phyloP scores from a whole-genome alignment of 2,888 invertebrate genomes.

The Deladenus siricidicola region DNA sequence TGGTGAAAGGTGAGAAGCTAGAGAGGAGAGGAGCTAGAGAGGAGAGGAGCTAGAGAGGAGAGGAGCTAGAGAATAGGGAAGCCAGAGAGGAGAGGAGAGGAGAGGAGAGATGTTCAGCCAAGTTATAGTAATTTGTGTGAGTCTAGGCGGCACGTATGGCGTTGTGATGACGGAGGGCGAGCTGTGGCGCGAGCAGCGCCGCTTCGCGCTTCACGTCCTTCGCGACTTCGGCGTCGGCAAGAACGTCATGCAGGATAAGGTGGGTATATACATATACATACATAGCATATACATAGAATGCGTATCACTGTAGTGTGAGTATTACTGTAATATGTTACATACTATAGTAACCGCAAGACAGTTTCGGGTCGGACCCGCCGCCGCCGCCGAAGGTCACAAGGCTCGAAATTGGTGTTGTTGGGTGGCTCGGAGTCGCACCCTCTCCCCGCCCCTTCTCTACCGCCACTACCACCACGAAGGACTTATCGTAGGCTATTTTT shows the following conservation, averaged over 20 bases:
- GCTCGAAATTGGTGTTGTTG: too few species aligned
- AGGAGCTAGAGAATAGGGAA: neutral
- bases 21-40: too few species aligned
- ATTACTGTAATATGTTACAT: too few species aligned
- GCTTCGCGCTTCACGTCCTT: conserved; percentile 8
- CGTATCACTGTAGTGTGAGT: too few species aligned
- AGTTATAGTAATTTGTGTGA: neutral
- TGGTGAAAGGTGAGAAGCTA: conserved; percentile 1
- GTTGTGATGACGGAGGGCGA: conserved; percentile 5
- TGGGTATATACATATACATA: too few species aligned
- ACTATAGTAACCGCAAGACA: too few species aligned
- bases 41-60: neutral
- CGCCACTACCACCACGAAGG: too few species aligned
- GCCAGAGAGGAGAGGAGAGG: neutral
- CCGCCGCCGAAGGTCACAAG: too few species aligned
- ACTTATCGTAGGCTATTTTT: neutral
- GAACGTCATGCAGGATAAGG: conserved; percentile 11
- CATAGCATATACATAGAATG: too few species aligned
- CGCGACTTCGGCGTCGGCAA: conserved; percentile 12
- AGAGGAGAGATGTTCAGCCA: neutral
- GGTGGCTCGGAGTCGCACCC: too few species aligned
- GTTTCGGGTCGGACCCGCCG: too few species aligned
- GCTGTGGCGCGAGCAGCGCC: conserved; percentile 4
- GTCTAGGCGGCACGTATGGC: conserved; percentile 2
- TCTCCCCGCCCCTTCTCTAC: too few species aligned